phyloP scores from a whole-genome alignment of 2,113 vertebrate species.

The Gnathonemus echidnorhynchus region DNA sequence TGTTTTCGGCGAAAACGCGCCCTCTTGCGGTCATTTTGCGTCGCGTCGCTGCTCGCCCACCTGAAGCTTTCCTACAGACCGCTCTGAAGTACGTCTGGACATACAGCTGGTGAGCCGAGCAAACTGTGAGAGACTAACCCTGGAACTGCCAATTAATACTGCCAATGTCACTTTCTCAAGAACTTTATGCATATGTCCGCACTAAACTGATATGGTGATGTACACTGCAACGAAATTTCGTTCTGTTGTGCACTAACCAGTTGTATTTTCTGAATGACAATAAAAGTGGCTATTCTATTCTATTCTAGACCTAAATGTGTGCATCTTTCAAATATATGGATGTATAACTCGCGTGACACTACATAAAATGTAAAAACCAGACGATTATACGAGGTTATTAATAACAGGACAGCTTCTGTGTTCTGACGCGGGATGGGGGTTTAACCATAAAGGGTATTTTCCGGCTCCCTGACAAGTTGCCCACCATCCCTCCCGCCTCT shows the following conservation, averaged over 20 bases:
- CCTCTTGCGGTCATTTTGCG: not conserved
- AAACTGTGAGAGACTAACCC: not conserved
- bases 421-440: not conserved
- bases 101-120: not conserved
- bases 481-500: not conserved
- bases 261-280: no score
- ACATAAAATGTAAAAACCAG: not conserved
- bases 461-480: not conserved
- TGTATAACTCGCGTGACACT: not conserved
- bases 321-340: not conserved
- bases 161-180: no score
- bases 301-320: not conserved
- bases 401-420: not conserved
- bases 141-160: not conserved
- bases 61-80: not conserved
- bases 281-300: no score
- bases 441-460: not conserved
- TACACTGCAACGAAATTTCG: no score
- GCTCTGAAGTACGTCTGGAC: not conserved
- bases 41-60: not conserved
- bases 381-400: no score
- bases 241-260: no score
- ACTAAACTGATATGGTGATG: no score
- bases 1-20: not conserved
- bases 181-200: no score